A percentile compares a stretch with the other conserved stretches of the same genome.
phyloP scores from a whole-genome alignment of 2,888 invertebrate species.

The Phragmatobia fuliginosa region DNA sequence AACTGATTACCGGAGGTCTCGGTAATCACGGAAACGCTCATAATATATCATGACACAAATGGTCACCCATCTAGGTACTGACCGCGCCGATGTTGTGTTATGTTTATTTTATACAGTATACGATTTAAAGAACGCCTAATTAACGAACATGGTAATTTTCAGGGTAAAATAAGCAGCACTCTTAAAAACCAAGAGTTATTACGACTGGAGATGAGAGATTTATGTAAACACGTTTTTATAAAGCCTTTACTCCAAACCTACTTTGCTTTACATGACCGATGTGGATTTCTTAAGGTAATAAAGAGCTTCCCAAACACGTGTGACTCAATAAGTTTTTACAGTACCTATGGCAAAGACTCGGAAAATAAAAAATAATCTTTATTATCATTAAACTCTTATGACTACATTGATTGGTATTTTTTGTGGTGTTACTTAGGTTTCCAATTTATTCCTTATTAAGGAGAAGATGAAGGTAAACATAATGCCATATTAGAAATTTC shows the following conservation, averaged over 20 bases:
- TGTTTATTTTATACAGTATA: too few relatives aligned
- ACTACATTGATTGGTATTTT: too few relatives aligned
- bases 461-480: too few relatives aligned
- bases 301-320: neutral
- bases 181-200: slow-evolving; percentile 26
- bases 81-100: too few relatives aligned
- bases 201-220: slow-evolving; percentile 25
- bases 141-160: slow-evolving; percentile 10
- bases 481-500: too few relatives aligned
- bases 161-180: slow-evolving; percentile 36
- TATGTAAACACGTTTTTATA: slow-evolving; percentile 36
- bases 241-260: slow-evolving; percentile 15
- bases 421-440: neutral
- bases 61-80: too few relatives aligned
- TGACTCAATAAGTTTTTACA: neutral
- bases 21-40: too few relatives aligned
- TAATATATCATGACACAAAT: too few relatives aligned
- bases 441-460: neutral
- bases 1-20: too few relatives aligned
- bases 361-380: neutral
- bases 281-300: slow-evolving; percentile 3
- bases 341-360: too few relatives aligned
- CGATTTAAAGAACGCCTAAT: too few relatives aligned
- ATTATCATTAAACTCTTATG: neutral
- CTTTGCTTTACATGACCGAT: neutral